phyloP scores from a whole-genome alignment of 2,888 invertebrate species.

The Polyommatus iphigenia region DNA sequence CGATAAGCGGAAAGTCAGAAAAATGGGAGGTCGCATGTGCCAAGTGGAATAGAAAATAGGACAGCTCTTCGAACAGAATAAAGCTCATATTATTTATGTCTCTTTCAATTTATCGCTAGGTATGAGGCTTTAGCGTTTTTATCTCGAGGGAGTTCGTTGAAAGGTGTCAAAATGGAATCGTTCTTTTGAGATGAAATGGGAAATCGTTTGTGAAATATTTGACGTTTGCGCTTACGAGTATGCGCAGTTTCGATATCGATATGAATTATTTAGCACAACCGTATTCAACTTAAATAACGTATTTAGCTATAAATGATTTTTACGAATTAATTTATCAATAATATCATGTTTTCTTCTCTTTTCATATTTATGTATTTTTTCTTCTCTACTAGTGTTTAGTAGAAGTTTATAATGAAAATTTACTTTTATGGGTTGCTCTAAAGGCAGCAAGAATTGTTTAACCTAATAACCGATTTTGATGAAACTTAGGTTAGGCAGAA shows the following conservation, averaged over 20 bases:
- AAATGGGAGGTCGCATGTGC: constrained; percentile 33
- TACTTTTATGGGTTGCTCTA: no score
- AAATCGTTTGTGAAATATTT: constrained; percentile 13
- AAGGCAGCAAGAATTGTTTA: no score
- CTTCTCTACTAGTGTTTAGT: no score
- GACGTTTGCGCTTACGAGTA: neutral
- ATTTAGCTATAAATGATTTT: no score
- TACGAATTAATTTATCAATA: no score
- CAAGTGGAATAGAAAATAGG: constrained; percentile 35
- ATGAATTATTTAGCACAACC: neutral
- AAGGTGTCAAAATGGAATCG: constrained; percentile 27
- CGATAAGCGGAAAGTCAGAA: constrained; percentile 34
- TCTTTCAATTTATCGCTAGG: constrained; percentile 29
- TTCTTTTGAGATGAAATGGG: constrained; percentile 15
- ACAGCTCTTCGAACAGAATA: constrained; percentile 28
- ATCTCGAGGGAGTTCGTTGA: constrained; percentile 25
- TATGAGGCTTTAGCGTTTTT: constrained; percentile 23
- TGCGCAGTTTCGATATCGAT: neutral
- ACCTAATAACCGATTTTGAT: no score
- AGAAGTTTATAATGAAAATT: no score
- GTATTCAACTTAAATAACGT: neutral
- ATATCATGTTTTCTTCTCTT: no score
- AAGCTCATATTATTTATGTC: constrained; percentile 30
- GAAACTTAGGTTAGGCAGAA: no score
- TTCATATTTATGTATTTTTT: no score